Conservation (phyloP, 92 coral and sea anemone species). For the Bergia sp. region DNA sequence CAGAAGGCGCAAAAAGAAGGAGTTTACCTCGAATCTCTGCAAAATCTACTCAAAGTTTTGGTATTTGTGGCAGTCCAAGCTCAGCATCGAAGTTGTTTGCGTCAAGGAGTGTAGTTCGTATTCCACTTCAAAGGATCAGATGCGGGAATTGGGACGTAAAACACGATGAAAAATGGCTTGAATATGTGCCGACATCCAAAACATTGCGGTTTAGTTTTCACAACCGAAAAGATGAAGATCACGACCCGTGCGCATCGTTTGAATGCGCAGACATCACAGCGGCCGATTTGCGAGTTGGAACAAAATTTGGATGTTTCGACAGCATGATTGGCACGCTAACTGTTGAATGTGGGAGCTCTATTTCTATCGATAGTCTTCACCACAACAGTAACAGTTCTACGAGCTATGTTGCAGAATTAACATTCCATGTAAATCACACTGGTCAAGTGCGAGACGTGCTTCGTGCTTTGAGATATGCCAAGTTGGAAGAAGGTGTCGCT, state of each 20-base stretch:
- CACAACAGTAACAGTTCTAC: conserved; percentile 20
- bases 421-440: conserved; percentile 92
- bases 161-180: conserved; percentile 81
- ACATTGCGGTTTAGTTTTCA: conserved; percentile 61
- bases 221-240: conserved; percentile 73
- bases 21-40: conserved; percentile 24
- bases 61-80: conserved; percentile 40
- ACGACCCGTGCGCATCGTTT: conserved; percentile 63
- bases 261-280: conserved; percentile 81
- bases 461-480: conserved; percentile 81
- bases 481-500: conserved; percentile 45
- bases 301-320: conserved; percentile 92
- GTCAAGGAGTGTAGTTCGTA: conserved; percentile 49
- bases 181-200: conserved; percentile 72
- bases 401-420: conserved; percentile 69
- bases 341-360: conserved; percentile 71
- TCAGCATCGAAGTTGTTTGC: conserved; percentile 47
- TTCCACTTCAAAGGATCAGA: conserved; percentile 83
- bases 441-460: conserved; percentile 89
- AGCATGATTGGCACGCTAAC: conserved; percentile 87
- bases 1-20: conserved; percentile 52
- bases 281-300: conserved; percentile 84
- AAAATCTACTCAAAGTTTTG: conserved; percentile 21
- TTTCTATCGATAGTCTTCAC: conserved; percentile 51
- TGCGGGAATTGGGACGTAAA: conserved; percentile 77